phyloP scores from a whole-genome alignment of 2,113 vertebrate species.

The Azemiops feae region DNA sequence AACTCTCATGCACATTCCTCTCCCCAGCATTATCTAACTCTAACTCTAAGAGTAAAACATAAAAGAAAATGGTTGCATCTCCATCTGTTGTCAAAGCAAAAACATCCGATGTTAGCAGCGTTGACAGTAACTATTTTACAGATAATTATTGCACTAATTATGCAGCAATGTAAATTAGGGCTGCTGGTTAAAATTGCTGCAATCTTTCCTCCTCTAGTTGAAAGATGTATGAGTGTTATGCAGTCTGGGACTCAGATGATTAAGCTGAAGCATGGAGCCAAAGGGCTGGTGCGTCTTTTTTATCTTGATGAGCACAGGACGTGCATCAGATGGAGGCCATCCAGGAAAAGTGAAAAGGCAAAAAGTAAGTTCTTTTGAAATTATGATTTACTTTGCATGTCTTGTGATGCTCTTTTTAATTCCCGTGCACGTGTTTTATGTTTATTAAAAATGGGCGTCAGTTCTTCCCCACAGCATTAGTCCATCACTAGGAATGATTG shows the following conservation, averaged over 20 bases:
- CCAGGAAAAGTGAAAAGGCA: slow-evolving; percentile 95
- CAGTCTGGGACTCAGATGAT: slow-evolving; percentile 99
- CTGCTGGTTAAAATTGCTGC: neutral
- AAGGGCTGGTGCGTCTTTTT: slow-evolving; percentile 93
- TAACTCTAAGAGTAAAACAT: too few relatives aligned
- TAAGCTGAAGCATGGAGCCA: slow-evolving; percentile 94
- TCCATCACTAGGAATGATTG: neutral
- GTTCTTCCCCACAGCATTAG: neutral
- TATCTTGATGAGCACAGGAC: slow-evolving; percentile 97
- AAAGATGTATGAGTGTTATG: slow-evolving; percentile 99
- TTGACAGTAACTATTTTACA: neutral
- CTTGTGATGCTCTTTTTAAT: neutral
- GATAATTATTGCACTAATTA: fast-evolving
- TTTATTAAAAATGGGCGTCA: neutral
- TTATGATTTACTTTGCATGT: fast-evolving
- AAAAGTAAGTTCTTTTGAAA: slow-evolving; percentile 81
- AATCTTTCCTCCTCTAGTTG: slow-evolving; percentile 78
- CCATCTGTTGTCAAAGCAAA: too few relatives aligned
- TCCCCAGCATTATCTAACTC: too few relatives aligned
- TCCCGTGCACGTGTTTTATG: too few relatives aligned
- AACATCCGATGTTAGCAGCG: too few relatives aligned
- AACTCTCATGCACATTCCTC: too few relatives aligned
- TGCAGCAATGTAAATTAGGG: neutral
- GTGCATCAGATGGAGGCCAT: slow-evolving; percentile 95
- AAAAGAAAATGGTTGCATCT: too few relatives aligned